These are phyloP conservation scores for Galeopterus variegatus DNA, from an alignment of 2,113 vertebrate species.

Conservation along the genomic window DNA sequence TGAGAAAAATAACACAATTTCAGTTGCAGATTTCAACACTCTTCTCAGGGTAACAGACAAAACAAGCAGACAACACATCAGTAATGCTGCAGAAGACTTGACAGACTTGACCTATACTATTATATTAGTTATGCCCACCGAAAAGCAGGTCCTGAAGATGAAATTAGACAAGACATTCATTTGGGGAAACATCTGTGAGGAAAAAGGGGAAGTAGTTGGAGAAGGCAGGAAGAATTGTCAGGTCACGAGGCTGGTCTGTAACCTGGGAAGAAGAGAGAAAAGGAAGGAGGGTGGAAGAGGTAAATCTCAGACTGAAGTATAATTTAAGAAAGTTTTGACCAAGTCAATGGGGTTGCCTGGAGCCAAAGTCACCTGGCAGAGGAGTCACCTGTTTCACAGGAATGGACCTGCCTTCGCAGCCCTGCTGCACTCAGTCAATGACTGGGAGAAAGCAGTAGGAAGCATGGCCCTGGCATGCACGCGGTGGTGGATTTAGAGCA, in stretches of 20 bases:
- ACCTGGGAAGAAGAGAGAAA: neutral
- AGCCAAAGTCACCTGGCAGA: neutral
- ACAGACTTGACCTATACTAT: neutral
- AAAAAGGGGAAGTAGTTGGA: neutral
- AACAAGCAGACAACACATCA: neutral
- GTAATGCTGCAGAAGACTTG: neutral
- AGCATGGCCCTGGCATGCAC: neutral
- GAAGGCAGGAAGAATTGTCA: neutral
- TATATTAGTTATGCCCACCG: fast-evolving
- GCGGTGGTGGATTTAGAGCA: too few relatives aligned
- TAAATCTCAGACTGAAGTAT: too few relatives aligned
- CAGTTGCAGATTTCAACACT: too few relatives aligned
- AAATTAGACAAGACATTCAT: neutral
- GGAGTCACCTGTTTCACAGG: neutral
- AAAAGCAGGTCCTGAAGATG: neutral
- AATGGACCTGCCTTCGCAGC: neutral
- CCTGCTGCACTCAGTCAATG: neutral
- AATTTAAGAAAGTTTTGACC: too few relatives aligned
- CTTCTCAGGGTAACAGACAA: neutral
- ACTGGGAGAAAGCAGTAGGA: neutral
- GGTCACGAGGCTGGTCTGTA: neutral
- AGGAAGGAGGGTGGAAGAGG: neutral
- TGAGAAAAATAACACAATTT: neutral
- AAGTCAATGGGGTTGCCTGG: neutral
- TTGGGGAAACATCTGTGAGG: neutral